Conservation (phyloP, 2,797 vertebrate species). For the Acipenser transmontanus region DNA sequence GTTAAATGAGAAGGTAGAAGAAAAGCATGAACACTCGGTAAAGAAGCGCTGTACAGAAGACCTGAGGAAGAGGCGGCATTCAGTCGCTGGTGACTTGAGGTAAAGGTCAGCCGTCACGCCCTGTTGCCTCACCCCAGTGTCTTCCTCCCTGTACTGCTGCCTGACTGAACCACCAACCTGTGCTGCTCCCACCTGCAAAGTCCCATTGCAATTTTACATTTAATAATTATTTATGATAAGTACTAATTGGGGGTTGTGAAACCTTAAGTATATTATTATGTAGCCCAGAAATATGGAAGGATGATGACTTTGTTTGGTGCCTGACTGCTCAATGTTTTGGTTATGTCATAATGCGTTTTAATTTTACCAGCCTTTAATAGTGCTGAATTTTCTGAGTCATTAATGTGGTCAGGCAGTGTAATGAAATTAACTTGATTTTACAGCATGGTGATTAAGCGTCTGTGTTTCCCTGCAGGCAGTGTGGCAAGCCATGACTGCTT, state of each 20-base stretch:
- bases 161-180: neutral
- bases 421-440: neutral
- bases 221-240: no score
- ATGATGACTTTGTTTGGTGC: no score
- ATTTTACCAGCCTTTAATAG: no score
- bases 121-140: conserved; percentile 1
- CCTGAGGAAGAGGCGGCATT: conserved; percentile 60
- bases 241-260: no score
- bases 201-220: no score
- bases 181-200: neutral
- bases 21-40: conserved; percentile 39
- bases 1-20: conserved; percentile 48
- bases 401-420: neutral
- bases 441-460: neutral
- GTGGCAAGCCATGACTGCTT: neutral
- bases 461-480: neutral
- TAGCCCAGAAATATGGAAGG: no score
- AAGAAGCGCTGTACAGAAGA: conserved; percentile 55
- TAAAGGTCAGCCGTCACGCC: conserved; percentile 32
- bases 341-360: no score
- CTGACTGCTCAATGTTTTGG: no score
- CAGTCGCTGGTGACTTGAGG: conserved; percentile 57
- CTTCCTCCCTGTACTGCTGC: neutral
- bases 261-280: no score
- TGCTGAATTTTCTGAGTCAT: neutral